Conservation (phyloP, 2,113 vertebrate species). For the Todiramphus saurophagus region DNA sequence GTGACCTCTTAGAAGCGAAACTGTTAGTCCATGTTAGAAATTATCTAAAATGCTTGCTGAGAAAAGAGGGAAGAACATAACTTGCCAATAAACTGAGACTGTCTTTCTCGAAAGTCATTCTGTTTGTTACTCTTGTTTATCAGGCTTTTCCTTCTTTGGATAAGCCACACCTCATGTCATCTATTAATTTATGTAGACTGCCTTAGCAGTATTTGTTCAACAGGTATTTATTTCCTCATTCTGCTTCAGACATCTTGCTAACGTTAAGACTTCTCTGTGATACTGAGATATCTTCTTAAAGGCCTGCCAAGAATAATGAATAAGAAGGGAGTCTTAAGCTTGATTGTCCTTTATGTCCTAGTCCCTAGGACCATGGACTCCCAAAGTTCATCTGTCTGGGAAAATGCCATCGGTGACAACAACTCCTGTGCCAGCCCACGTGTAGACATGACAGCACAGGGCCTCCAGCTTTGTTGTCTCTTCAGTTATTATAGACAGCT, state of each 20-base stretch:
- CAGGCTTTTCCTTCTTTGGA: constrained; percentile 51
- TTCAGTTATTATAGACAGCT: neutral
- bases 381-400: neutral
- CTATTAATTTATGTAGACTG: constrained; percentile 80
- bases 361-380: neutral
- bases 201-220: constrained; percentile 77
- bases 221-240: constrained; percentile 70
- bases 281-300: constrained; percentile 76
- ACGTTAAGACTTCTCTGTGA: constrained; percentile 77
- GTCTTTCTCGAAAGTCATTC: neutral
- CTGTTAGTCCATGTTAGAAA: neutral
- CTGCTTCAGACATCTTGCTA: constrained; percentile 75
- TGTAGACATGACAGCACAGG: rapidly evolving
- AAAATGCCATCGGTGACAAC: neutral
- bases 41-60: neutral
- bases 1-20: neutral
- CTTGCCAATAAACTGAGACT: neutral
- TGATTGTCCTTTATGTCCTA: neutral
- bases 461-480: neutral
- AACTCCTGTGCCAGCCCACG: rapidly evolving
- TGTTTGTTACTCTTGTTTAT: constrained; percentile 15
- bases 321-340: neutral
- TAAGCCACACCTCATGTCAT: constrained; percentile 81
- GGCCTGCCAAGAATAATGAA: constrained; percentile 62
- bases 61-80: neutral